Conservation (phyloP, 2,888 invertebrate genomes). For the Unio delphinus region DNA sequence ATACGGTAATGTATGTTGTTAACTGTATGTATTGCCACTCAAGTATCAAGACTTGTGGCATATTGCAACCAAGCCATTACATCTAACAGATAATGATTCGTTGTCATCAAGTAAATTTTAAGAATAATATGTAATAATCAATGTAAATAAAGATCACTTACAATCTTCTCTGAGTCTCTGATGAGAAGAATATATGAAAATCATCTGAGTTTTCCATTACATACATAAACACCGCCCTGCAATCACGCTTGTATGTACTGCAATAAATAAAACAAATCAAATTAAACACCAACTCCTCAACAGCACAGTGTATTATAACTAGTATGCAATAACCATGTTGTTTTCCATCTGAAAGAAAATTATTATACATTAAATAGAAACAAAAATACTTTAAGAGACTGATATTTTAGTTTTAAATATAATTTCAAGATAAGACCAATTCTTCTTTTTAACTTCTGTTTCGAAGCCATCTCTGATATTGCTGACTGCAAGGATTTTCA, state of each 20-base stretch:
- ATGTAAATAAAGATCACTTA: conserved; percentile 26
- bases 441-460: no score
- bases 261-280: conserved; percentile 28
- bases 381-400: neutral
- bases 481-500: no score
- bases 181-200: conserved; percentile 98
- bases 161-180: conserved; percentile 85
- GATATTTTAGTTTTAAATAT: neutral
- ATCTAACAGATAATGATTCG: no score
- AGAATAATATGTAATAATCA: no score
- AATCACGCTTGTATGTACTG: conserved; percentile 95
- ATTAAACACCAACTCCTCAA: neutral
- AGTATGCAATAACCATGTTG: neutral
- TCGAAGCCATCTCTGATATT: no score
- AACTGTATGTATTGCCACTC: no score
- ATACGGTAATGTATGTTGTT: no score
- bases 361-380: conserved; percentile 6
- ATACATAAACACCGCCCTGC: conserved; percentile 95
- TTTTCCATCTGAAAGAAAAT: neutral
- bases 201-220: conserved; percentile 92
- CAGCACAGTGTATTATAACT: no score
- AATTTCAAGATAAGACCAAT: no score
- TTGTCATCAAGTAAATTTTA: no score
- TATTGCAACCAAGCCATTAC: no score
- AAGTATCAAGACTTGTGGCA: no score